phyloP scores from a whole-genome alignment of 2,797 vertebrate genomes.

The Anguilla pacifica region DNA sequence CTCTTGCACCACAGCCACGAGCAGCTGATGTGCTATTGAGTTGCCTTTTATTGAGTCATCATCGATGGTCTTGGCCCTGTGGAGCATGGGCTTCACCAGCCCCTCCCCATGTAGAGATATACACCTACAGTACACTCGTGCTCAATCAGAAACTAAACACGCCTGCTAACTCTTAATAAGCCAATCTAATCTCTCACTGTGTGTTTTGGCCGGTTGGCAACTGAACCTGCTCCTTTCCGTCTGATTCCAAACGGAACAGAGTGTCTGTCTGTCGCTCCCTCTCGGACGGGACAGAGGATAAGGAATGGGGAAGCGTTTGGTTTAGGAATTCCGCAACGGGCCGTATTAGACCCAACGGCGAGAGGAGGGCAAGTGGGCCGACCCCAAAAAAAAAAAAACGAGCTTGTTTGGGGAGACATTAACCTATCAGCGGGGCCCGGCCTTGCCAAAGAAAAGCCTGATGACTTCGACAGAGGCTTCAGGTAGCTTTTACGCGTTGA shows the following conservation, averaged over 20 bases:
- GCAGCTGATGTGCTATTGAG: background rate
- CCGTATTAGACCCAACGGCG: slow-evolving; percentile 57
- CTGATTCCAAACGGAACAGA: slow-evolving; percentile 50
- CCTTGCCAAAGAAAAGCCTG: slow-evolving; percentile 43
- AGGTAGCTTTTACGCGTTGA: slow-evolving; percentile 44
- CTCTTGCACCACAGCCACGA: background rate
- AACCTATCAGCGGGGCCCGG: slow-evolving; percentile 49
- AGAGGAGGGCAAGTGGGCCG: slow-evolving; percentile 16
- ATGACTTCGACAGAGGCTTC: slow-evolving; percentile 58
- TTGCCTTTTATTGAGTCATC: background rate
- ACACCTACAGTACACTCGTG: background rate
- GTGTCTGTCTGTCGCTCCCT: slow-evolving; percentile 39
- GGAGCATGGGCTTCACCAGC: slow-evolving; percentile 18
- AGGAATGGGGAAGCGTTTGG: slow-evolving; percentile 55
- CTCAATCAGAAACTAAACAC: slow-evolving; percentile 47
- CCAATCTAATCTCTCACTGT: slow-evolving; percentile 58
- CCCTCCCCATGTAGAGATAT: slow-evolving; percentile 16
- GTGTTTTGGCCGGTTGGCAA: slow-evolving; percentile 53
- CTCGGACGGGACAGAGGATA: slow-evolving; percentile 38
- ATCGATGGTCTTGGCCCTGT: background rate
- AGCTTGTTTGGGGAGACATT: slow-evolving; percentile 31
- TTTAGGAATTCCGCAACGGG: slow-evolving; percentile 52
- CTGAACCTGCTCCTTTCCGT: slow-evolving; percentile 29
- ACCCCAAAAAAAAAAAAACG: background rate
- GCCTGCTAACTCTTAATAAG: slow-evolving; percentile 53